A percentile compares a stretch with the other conserved stretches of the same genome.
These are phyloP conservation scores for Leptinotarsa defecta DNA, from an alignment of 1,140 invertebrate genomes.

Conservation along the genomic window DNA sequence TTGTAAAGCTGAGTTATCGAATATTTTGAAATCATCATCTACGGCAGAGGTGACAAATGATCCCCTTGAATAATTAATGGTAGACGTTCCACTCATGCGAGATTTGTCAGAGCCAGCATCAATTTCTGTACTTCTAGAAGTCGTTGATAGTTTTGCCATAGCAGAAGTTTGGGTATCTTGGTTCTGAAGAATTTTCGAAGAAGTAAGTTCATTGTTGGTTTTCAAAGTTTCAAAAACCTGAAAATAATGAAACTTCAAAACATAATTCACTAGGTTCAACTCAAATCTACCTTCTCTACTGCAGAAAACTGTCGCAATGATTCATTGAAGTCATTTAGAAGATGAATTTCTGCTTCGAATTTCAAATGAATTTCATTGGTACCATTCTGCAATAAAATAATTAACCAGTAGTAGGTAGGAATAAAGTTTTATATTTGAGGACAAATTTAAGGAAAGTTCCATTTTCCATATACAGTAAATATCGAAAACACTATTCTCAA, in stretches of 20 bases:
- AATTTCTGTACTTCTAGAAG: background rate
- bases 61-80: conserved; percentile 49
- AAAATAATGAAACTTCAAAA: background rate
- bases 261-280: background rate
- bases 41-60: conserved; percentile 34
- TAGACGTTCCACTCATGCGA: conserved; percentile 12
- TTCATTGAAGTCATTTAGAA: conserved; percentile 51
- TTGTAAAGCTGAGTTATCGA: background rate
- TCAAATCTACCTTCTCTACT: conserved; percentile 48
- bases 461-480: too few species aligned
- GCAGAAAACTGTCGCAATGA: conserved; percentile 48
- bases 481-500: too few species aligned
- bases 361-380: conserved; percentile 50
- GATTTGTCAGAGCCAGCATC: background rate
- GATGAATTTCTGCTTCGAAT: conserved; percentile 52
- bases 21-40: conserved; percentile 5
- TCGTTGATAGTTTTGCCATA: conserved; percentile 2
- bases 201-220: conserved; percentile 31
- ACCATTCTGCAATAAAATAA: conserved; percentile 39
- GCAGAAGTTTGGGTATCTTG: conserved; percentile 38
- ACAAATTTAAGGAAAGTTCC: too few species aligned
- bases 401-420: too few species aligned
- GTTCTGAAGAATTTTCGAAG: conserved; percentile 35
- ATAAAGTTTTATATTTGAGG: too few species aligned
- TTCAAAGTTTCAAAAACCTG: conserved; percentile 41